Percentiles rank a stretch among this genome's conserved stretches.
phyloP scores from a whole-genome alignment of 2,888 invertebrate species.

The Philereme transversata region DNA sequence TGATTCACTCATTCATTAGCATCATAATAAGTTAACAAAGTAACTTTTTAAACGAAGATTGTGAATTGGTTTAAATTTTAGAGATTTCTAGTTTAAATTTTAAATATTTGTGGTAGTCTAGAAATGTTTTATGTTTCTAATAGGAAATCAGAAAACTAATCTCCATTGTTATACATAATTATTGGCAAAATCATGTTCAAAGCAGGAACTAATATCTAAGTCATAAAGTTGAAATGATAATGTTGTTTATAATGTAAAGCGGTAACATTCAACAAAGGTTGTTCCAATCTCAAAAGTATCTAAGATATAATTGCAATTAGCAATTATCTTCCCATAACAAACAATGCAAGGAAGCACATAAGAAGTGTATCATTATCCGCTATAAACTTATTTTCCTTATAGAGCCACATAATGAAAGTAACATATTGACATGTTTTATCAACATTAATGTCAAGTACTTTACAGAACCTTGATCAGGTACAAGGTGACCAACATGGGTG shows the following conservation, averaged over 20 bases:
- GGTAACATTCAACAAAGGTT: constrained; percentile 21
- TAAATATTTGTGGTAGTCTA: too few species aligned
- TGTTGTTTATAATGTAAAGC: constrained; percentile 14
- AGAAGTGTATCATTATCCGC: constrained; percentile 40
- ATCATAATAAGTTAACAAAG: too few species aligned
- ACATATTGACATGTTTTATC: constrained; percentile 52
- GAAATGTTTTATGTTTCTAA: not conserved
- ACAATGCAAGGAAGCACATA: constrained; percentile 50
- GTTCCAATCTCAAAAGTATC: constrained; percentile 15
- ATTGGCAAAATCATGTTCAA: not conserved
- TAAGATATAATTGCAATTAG: constrained; percentile 12
- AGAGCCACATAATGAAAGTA: constrained; percentile 61
- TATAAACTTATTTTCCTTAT: constrained; percentile 53
- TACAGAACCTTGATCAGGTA: constrained; percentile 67
- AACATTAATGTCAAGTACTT: constrained; percentile 76
- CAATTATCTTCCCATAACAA: constrained; percentile 37
- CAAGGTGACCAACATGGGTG: constrained; percentile 78
- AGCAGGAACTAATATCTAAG: constrained; percentile 20
- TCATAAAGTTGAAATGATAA: constrained; percentile 16
- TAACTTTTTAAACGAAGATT: too few species aligned
- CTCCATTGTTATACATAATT: not conserved
- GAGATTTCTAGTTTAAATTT: too few species aligned
- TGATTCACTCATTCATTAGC: not conserved
- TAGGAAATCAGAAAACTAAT: not conserved
- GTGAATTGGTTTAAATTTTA: too few species aligned